Conservation (phyloP, 2,113 vertebrate species). For the Setophaga coronata region DNA sequence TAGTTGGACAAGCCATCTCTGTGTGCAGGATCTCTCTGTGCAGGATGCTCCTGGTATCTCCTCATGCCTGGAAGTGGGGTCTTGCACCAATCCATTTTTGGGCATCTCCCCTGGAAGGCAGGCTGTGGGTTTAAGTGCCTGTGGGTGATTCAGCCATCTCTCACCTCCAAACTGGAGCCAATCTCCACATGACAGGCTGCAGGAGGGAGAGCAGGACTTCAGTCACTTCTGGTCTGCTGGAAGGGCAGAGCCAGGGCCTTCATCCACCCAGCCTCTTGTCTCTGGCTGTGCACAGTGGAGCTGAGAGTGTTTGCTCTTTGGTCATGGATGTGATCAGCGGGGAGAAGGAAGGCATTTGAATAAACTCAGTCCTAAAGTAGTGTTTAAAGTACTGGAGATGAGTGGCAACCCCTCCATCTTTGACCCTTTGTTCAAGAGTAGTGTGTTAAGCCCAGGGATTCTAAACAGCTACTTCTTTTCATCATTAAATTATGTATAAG, state of each 20-base stretch:
- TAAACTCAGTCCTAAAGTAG: background rate
- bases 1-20: background rate
- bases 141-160: background rate
- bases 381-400: background rate
- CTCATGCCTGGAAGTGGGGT: background rate
- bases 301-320: background rate
- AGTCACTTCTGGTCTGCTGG: background rate
- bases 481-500: background rate
- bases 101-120: background rate
- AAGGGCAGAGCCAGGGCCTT: background rate
- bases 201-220: background rate
- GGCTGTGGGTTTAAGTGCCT: background rate
- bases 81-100: too few relatives aligned
- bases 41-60: background rate
- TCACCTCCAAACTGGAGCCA: rapidly evolving
- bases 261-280: background rate
- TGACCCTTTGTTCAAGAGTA: background rate
- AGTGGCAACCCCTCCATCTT: background rate
- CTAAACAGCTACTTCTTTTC: background rate
- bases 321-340: rapidly evolving
- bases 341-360: background rate
- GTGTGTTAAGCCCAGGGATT: background rate
- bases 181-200: background rate
- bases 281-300: background rate
- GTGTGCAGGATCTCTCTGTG: background rate